Percentiles rank a stretch among this genome's conserved stretches.
Evolutionary conservation across 2,888 invertebrate species (phyloP).

Genomic region (Flexamia atlantica): DNA sequence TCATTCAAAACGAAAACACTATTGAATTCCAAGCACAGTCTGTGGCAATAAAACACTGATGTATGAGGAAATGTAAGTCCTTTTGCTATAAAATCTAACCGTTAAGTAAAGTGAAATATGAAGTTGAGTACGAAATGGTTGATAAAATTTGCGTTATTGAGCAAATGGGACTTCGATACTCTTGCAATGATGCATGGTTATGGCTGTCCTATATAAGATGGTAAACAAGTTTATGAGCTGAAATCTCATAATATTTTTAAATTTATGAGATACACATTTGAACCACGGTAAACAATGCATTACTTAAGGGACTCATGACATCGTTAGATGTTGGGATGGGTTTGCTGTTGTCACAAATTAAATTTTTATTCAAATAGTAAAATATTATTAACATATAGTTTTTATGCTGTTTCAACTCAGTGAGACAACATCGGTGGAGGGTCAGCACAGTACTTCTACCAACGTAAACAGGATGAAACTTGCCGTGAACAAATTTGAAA

Average conservation of each 20-base stretch:
- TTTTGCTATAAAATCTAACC: not conserved
- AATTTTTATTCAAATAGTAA: no score
- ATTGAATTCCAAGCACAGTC: not conserved
- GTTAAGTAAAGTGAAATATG: not conserved
- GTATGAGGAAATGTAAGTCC: not conserved
- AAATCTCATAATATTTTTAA: not conserved
- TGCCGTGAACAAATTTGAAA: no score
- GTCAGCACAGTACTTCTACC: no score
- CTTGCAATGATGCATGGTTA: conserved; percentile 2
- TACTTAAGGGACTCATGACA: not conserved
- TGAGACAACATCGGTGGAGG: no score
- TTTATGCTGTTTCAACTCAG: no score
- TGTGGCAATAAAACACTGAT: not conserved
- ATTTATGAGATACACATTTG: conserved; percentile 2
- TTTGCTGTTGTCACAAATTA: no score
- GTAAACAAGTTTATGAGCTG: conserved; percentile 14
- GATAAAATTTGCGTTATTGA: conserved; percentile 13
- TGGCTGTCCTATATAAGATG: conserved; percentile 10
- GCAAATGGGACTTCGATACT: not conserved
- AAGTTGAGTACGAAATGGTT: not conserved
- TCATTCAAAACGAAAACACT: no score
- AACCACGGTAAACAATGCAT: not conserved
- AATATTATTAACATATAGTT: no score
- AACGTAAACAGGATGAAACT: no score
- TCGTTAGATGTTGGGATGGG: no score